A percentile compares a stretch with the other conserved stretches of the same genome.
Conservation (phyloP, 2,888 invertebrate genomes). For the Clusia tigrina region DNA sequence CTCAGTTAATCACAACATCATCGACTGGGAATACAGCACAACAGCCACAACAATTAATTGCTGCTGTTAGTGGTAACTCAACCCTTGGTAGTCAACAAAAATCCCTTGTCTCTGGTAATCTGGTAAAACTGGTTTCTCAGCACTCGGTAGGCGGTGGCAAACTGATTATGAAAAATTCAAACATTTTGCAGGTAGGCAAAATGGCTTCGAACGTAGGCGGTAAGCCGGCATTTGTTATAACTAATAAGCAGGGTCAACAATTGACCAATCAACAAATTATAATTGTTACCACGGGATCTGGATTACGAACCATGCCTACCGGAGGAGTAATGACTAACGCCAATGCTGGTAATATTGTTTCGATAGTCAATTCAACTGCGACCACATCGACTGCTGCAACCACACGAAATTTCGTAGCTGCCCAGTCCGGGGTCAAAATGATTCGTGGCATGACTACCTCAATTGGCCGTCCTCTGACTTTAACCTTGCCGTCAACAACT, state of each 20-base stretch:
- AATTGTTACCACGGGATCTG: conserved; percentile 77
- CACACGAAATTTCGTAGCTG: conserved; percentile 53
- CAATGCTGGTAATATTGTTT: conserved; percentile 57
- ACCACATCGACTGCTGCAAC: conserved; percentile 64
- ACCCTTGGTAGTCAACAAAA: conserved; percentile 51
- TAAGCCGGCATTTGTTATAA: conserved; percentile 64
- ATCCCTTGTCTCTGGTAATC: conserved; percentile 59
- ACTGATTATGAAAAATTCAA: conserved; percentile 78
- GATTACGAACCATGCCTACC: conserved; percentile 71
- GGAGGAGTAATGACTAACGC: conserved; percentile 70
- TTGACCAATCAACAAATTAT: conserved; percentile 71
- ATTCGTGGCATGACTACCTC: conserved; percentile 56
- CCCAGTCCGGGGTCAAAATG: conserved; percentile 67
- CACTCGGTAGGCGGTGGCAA: conserved; percentile 67
- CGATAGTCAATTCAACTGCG: conserved; percentile 57
- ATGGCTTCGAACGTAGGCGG: conserved; percentile 68
- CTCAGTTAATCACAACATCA: conserved; percentile 30
- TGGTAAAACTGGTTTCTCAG: conserved; percentile 73
- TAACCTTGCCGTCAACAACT: conserved; percentile 68
- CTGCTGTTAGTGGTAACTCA: conserved; percentile 27
- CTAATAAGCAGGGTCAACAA: conserved; percentile 64
- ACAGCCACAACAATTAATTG: conserved; percentile 34
- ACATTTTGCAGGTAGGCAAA: conserved; percentile 83
- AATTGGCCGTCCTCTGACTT: conserved; percentile 74
- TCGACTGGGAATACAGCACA: conserved; percentile 10